These are phyloP conservation scores for Notoglanidium macrostoma DNA, from an alignment of 2,797 vertebrate genomes.

Conservation along the genomic window DNA sequence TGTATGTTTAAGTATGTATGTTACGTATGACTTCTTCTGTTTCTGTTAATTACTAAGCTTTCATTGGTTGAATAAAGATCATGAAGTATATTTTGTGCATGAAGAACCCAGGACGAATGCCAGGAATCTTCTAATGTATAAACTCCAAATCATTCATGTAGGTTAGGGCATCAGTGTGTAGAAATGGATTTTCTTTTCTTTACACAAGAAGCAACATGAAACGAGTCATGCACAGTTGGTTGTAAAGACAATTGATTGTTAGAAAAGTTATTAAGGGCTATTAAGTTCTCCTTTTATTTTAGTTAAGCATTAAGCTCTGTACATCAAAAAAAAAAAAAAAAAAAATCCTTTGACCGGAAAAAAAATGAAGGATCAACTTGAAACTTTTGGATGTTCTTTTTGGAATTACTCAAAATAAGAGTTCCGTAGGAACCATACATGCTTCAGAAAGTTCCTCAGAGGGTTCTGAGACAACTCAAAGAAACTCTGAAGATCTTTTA, in stretches of 20 bases:
- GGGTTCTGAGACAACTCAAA: not conserved
- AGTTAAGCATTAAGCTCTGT: constrained; percentile 3
- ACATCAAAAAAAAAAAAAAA: not conserved
- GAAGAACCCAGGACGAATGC: constrained; percentile 27
- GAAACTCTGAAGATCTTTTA: not conserved
- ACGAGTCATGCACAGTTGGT: not conserved
- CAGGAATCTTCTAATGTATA: constrained; percentile 50
- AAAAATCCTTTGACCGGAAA: no score
- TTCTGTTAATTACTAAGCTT: constrained; percentile 46
- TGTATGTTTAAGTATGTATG: constrained; percentile 57
- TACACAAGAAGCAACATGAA: constrained; percentile 13
- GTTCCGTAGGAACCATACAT: not conserved
- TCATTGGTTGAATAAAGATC: constrained; percentile 50
- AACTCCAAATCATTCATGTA: constrained; percentile 48
- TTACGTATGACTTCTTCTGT: constrained; percentile 45
- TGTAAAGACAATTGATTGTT: not conserved
- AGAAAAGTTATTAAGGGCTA: constrained; percentile 18
- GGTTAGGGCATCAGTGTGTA: constrained; percentile 48
- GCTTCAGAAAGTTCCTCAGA: not conserved
- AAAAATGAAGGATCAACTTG: not conserved
- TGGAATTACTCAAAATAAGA: not conserved
- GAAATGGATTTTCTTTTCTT: constrained; percentile 27
- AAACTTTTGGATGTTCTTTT: not conserved
- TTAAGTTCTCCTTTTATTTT: constrained; percentile 18
- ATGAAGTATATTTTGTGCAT: constrained; percentile 53